These are phyloP conservation scores for Lumbricus terrestris DNA, from an alignment of 2,888 invertebrate genomes.

Conservation along the genomic window DNA sequence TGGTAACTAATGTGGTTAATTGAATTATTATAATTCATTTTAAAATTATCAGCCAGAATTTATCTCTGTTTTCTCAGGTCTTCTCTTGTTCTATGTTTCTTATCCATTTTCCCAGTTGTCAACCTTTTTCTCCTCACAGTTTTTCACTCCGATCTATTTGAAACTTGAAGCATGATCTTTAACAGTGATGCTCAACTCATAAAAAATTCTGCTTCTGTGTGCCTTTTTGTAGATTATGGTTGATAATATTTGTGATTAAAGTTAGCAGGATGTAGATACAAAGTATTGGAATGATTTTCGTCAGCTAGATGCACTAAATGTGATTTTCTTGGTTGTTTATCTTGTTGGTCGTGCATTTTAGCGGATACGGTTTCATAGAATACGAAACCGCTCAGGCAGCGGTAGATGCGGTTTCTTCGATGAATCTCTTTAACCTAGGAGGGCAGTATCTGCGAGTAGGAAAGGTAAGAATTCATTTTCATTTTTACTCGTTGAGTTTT, in stretches of 20 bases:
- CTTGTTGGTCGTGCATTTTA: constrained; percentile 52
- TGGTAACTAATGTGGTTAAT: neutral
- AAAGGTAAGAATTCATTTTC: constrained; percentile 48
- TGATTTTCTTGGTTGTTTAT: neutral
- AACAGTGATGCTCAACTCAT: neutral
- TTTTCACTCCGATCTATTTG: neutral
- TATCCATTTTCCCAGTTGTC: neutral
- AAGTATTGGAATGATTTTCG: neutral
- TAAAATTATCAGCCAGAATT: neutral
- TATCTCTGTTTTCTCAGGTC: neutral
- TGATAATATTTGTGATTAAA: neutral
- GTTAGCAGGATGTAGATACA: neutral
- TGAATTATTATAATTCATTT: neutral
- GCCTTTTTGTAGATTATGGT: neutral
- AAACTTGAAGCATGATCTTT: neutral
- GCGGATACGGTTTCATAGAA: constrained; percentile 98
- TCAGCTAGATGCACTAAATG: neutral
- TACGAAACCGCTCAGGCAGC: constrained; percentile 90
- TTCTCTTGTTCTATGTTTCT: neutral
- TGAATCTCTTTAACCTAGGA: constrained; percentile 98
- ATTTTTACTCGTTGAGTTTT: neutral
- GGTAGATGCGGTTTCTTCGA: constrained; percentile 93
- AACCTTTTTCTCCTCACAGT: neutral
- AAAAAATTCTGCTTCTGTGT: neutral
- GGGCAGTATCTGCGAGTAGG: constrained; percentile 91